These are phyloP conservation scores for Bungarus multicinctus DNA, from an alignment of 2,113 vertebrate species.

Conservation along the genomic window DNA sequence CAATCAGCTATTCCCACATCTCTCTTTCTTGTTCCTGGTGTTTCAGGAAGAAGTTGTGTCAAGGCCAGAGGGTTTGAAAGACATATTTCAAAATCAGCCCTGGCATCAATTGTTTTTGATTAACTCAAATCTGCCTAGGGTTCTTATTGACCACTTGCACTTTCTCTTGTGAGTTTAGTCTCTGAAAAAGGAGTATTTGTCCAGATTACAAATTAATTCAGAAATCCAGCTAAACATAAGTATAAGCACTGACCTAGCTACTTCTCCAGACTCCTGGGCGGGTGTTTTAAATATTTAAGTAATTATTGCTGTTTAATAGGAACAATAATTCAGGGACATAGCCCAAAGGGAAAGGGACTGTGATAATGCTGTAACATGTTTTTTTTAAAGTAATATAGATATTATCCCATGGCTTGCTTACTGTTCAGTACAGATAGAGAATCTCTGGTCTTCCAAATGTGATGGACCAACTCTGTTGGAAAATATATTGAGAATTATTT, in stretches of 20 bases:
- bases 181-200: background rate
- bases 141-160: background rate
- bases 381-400: background rate
- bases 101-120: background rate
- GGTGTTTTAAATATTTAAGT: background rate
- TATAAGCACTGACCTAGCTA: background rate
- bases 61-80: background rate
- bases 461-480: background rate
- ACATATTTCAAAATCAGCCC: background rate
- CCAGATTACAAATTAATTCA: background rate
- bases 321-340: background rate
- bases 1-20: background rate
- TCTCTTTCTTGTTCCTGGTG: background rate
- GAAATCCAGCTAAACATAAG: background rate
- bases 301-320: background rate
- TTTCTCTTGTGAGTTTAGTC: background rate
- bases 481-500: background rate
- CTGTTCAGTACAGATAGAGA: background rate
- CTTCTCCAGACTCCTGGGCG: background rate
- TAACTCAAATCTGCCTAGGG: background rate
- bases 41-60: background rate
- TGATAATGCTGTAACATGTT: background rate
- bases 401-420: background rate
- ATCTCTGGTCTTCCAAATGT: background rate
- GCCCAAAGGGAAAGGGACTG: background rate